Evolutionary conservation across 2,888 invertebrate genomes (phyloP), one percentile per base, ranked within the genome.

Genomic region (Ophraella communa): DNA sequence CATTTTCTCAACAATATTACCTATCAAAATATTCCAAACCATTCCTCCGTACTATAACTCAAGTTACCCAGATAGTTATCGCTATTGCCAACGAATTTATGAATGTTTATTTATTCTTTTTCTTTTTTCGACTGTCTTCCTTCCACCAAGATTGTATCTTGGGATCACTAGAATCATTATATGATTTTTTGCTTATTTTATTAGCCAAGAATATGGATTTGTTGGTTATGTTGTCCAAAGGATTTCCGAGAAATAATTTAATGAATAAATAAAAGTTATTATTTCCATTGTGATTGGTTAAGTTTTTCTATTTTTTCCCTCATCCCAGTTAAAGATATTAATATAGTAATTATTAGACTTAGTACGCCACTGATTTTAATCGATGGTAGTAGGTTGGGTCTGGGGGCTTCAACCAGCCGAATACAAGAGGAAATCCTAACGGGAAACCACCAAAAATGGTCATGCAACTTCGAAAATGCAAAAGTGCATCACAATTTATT

Each of bases 391-490:
- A 52, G 55, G 62, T 62, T 54, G 62, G 27, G 51, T 44, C 30
- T n/a, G 42, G 11, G 42, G 56, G 24, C 55, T 56, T 62, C 62
- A 44, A 56, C 44, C 56, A 44, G 39, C 53, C 14, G 30, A 56
- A 58, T 61, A 56, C 45, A 49, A 35, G 61, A 71, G 71, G 66
- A 68, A 71, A 69, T 68, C 64, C 66, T 70, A 68, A 64, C 69
- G 66, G 63, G 58, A 61, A 65, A 65, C 44, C 62, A 47, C 67
- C 69, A 68, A 70, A 71, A 67, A 71, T 66, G 71, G 69, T 67
- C 68, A 64, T 64, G 62, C 64, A 61, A 69, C 65, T 51, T 64
- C 57, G 61, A 51, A 64, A 62, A 61, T 61, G 60, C 63, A 60
- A 60, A 62, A 61, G 45, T 66, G 66, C 60, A 60, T 60, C 63